Evolutionary conservation across 2,113 vertebrate genomes (phyloP).

Genomic region (Accipiter virgatus): DNA sequence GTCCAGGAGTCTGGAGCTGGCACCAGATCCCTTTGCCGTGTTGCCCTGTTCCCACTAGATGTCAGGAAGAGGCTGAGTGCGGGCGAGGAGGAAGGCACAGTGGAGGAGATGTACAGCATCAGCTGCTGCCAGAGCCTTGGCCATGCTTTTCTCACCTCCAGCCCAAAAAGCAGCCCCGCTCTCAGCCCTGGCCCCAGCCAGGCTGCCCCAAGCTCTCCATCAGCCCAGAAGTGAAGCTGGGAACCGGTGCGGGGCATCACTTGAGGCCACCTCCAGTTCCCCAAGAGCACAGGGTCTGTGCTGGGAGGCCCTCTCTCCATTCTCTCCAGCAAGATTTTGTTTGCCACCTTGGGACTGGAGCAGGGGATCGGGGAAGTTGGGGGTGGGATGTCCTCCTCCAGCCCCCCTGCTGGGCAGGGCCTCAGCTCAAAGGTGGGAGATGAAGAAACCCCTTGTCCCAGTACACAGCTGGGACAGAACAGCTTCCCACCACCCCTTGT

Average conservation of each 20-base stretch:
- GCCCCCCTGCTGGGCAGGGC: neutral
- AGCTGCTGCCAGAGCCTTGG: neutral
- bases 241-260: accelerated
- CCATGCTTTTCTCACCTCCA: neutral
- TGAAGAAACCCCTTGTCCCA: neutral
- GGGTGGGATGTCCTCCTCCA: neutral
- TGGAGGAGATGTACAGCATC: neutral
- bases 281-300: accelerated
- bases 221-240: neutral
- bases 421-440: neutral
- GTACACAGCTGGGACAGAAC: neutral
- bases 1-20: neutral
- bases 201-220: neutral
- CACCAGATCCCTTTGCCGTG: neutral
- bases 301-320: neutral
- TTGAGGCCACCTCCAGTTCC: neutral
- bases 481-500: neutral
- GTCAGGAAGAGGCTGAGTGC: conserved; percentile 49
- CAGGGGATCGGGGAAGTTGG: neutral
- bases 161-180: neutral
- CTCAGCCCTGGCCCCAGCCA: accelerated
- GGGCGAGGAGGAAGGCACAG: neutral
- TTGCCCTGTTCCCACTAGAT: conserved; percentile 47
- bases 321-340: neutral
- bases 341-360: neutral